A percentile compares a stretch with the other conserved stretches of the same genome.
phyloP scores from a whole-genome alignment of 2,113 vertebrate species.

The Haemorhous mexicanus region DNA sequence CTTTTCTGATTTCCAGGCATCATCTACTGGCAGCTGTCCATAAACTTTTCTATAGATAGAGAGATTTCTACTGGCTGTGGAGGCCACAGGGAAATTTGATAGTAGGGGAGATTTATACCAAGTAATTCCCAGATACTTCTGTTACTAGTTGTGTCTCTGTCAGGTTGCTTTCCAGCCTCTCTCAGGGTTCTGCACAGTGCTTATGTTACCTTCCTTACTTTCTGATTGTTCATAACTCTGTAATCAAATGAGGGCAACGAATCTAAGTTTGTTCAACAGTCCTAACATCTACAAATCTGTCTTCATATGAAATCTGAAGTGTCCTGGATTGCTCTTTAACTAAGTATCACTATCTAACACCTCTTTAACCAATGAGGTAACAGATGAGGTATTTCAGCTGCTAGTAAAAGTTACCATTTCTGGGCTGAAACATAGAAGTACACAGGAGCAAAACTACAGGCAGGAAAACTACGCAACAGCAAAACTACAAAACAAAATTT shows the following conservation, averaged over 20 bases:
- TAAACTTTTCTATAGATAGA: conserved; percentile 52
- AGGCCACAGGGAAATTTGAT: conserved; percentile 36
- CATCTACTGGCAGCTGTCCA: conserved; percentile 44
- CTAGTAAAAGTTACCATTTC: neutral
- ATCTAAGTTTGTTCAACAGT: neutral
- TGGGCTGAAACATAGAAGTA: neutral
- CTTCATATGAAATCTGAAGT: neutral
- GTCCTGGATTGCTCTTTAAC: neutral
- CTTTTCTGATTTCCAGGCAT: conserved; percentile 37
- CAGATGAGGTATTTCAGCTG: neutral
- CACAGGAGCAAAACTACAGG: neutral
- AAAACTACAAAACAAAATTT: neutral
- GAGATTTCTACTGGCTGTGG: neutral
- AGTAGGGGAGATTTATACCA: neutral
- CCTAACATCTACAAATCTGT: neutral
- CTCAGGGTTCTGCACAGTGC: neutral
- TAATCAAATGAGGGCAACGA: neutral
- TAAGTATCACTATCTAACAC: conserved; percentile 7
- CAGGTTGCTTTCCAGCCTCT: neutral
- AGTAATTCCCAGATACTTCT: conserved; percentile 1
- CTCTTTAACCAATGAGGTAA: neutral
- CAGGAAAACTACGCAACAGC: neutral
- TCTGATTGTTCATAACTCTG: neutral
- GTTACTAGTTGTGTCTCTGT: neutral
- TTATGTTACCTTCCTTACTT: neutral